Conservation (phyloP, 2,888 invertebrate genomes). For the Zaprionus bogoriensis region DNA sequence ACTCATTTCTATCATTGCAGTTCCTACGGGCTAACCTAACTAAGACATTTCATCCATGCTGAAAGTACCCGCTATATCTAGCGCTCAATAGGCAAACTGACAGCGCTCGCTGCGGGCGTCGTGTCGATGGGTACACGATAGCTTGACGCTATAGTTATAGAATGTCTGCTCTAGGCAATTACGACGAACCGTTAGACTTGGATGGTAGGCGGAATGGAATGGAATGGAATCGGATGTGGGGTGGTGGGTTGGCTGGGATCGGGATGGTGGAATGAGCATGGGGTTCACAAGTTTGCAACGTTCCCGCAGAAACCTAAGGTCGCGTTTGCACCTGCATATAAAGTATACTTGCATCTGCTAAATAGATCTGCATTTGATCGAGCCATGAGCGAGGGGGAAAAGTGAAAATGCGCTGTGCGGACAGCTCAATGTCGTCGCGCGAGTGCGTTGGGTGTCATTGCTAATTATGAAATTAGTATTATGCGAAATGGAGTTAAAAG, state of each 20-base stretch:
- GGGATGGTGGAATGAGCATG: too few relatives aligned
- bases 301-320: conserved; percentile 26
- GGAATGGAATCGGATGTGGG: neutral
- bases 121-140: conserved; percentile 49
- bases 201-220: neutral
- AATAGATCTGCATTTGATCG: neutral
- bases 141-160: conserved; percentile 10
- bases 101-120: conserved; percentile 6
- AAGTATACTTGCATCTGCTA: neutral
- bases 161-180: conserved; percentile 50
- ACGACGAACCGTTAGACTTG: conserved; percentile 64
- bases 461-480: conserved; percentile 77
- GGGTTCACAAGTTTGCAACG: conserved; percentile 9
- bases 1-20: neutral
- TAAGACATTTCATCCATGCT: neutral
- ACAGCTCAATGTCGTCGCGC: conserved; percentile 38
- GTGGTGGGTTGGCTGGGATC: too few relatives aligned
- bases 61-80: neutral
- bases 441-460: conserved; percentile 53
- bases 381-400: conserved; percentile 18
- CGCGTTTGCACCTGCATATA: too few relatives aligned
- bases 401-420: conserved; percentile 37
- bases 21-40: too few relatives aligned
- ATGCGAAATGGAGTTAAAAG: conserved; percentile 78
- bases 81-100: neutral